Evolutionary conservation across 2,888 invertebrate species (phyloP), one percentile per base, ranked within the genome.

Genomic region (Minunthozetes semirufus): DNA sequence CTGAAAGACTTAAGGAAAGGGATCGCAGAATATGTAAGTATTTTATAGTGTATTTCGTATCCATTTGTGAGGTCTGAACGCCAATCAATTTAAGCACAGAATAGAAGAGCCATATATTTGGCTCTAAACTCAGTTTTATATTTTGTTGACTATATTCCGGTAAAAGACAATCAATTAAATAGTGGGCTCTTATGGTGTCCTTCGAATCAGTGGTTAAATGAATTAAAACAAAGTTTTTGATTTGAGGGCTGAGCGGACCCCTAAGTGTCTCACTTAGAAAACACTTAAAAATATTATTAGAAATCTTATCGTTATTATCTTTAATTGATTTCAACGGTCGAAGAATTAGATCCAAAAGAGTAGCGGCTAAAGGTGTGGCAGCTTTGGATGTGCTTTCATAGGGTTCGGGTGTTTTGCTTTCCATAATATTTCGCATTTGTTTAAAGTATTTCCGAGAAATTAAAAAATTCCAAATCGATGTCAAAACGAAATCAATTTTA

Each of bases 291-390:
- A 76, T 68, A 13, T 73, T 27, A 11, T 46, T 17, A 17, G 53
- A 19, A 9, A 53, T 72, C 33, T 13, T 17, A 1, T 61, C 53
- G 56, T 63, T 61, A 25, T 15, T 42, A 15, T 59, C 17, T 27
- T 61, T 59, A 53, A 72, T 5, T 56, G 61, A 33, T 27, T 74
- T 29, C 74, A 94, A 84, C 0, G 94, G 93, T 78, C 90, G 87
- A 79, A 89, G 87, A 76, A 94, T 87, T 80, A 94, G 87, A 80
- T 90, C 88, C 75, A 92, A 84, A 1, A 93, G 84, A 77, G 89
- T 90, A 53, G 87, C 88, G 9, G 89, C 87, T 27, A 91, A 85
- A 1, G 89, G 89, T 38, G 90, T 91, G 0, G 91, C 91, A 33
- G 92, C 87, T 76, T 86, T 85, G 0, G 88, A 81, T 0, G 88